phyloP scores from a whole-genome alignment of 2,797 vertebrate species.

The Malacoraja senta region DNA sequence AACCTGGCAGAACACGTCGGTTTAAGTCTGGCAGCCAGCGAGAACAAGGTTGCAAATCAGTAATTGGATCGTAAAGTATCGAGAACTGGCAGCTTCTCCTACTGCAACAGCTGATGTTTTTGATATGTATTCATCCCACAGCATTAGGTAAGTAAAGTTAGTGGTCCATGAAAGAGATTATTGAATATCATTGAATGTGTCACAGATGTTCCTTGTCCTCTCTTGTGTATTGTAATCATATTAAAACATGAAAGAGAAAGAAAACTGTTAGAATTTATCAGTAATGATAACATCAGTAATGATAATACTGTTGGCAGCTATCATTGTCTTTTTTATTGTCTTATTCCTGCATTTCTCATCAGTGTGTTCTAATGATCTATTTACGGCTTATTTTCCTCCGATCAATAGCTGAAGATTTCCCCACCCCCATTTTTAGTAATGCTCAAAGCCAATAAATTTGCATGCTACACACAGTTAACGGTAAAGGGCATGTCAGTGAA shows the following conservation, averaged over 20 bases:
- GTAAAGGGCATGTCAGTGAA: not conserved
- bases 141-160: not conserved
- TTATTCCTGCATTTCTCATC: not conserved
- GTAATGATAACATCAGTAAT: conserved; percentile 24
- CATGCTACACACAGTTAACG: not conserved
- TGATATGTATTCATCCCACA: not conserved
- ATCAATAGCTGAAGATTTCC: not conserved
- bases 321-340: not conserved
- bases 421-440: not conserved
- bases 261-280: not conserved
- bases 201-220: conserved; percentile 25
- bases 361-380: not conserved
- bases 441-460: not conserved
- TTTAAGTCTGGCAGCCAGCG: not conserved
- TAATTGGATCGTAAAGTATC: conserved; percentile 17
- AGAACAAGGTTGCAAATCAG: not conserved
- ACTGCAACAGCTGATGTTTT: not conserved
- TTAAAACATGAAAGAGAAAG: conserved; percentile 12
- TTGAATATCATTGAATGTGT: conserved; percentile 11
- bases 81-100: not conserved
- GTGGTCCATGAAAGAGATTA: conserved; percentile 7
- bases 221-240: not conserved
- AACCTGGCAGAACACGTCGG: not conserved
- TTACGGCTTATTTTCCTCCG: not conserved
- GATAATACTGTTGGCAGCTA: not conserved